Evolutionary conservation across 2,797 vertebrate species (phyloP).

Genomic region (Anisognathus igniventris): DNA sequence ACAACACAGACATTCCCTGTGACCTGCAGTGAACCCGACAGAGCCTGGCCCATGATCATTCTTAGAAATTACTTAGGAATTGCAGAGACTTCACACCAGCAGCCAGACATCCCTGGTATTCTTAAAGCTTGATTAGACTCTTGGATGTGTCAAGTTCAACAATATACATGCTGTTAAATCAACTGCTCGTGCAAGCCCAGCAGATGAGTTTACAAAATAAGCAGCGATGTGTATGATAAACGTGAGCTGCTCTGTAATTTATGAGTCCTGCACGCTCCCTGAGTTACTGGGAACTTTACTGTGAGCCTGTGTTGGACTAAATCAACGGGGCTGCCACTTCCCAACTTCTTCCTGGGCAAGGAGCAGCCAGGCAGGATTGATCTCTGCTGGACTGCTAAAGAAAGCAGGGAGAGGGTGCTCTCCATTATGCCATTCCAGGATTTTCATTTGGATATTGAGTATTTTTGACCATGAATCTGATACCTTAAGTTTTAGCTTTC

Average conservation of each 20-base stretch:
- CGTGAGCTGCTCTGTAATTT: conserved; percentile 51
- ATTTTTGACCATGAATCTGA: background rate
- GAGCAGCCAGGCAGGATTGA: background rate
- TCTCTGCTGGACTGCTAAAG: background rate
- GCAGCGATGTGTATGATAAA: conserved; percentile 56
- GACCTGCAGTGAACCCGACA: background rate
- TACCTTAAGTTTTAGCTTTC: background rate
- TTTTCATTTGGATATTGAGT: background rate
- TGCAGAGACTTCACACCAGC: background rate
- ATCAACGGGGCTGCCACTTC: background rate
- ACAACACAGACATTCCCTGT: background rate
- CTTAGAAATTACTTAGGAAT: background rate
- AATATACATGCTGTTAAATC: conserved; percentile 60
- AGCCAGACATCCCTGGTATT: background rate
- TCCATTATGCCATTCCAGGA: background rate
- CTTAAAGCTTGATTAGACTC: conserved; percentile 41
- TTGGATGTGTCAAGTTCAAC: conserved; percentile 57
- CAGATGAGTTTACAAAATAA: conserved; percentile 65
- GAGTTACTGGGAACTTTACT: background rate
- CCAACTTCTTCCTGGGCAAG: background rate
- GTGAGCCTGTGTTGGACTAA: rapidly evolving
- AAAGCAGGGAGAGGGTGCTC: background rate
- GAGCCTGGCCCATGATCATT: background rate
- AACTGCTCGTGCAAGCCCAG: conserved; percentile 53
- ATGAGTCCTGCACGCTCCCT: background rate